Evolutionary conservation across 2,797 vertebrate genomes (phyloP).

Genomic region (Cuculus canorus): DNA sequence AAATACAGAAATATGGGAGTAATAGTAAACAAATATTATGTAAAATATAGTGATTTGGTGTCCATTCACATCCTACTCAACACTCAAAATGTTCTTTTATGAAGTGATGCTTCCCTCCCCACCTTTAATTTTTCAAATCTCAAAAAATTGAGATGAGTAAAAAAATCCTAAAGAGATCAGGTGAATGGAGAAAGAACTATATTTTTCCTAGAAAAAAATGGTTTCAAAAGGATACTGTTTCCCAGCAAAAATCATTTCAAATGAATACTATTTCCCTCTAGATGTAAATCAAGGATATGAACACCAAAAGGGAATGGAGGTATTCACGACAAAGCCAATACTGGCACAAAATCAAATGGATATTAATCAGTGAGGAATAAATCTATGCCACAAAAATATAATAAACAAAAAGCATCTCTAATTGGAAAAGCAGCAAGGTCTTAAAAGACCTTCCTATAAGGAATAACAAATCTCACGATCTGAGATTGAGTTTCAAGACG

Average conservation of each 20-base stretch:
- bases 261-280: neutral
- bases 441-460: neutral
- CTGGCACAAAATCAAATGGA: neutral
- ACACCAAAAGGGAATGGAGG: neutral
- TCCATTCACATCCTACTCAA: neutral
- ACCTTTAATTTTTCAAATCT: neutral
- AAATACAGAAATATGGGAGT: neutral
- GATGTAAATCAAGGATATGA: neutral
- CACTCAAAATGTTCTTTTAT: neutral
- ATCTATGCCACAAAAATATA: neutral
- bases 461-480: neutral
- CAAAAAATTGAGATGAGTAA: too few species aligned
- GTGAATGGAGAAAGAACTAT: neutral
- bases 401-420: neutral
- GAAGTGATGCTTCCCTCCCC: neutral
- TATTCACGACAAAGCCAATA: constrained; percentile 20
- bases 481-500: neutral
- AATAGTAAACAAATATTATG: neutral
- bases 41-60: neutral
- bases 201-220: neutral
- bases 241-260: constrained; percentile 6
- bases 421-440: neutral
- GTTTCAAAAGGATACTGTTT: neutral
- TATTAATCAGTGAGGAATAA: neutral
- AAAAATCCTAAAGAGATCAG: neutral